Conservation (phyloP, 1,140 invertebrate species). For the Tetramorium parvispinum region DNA sequence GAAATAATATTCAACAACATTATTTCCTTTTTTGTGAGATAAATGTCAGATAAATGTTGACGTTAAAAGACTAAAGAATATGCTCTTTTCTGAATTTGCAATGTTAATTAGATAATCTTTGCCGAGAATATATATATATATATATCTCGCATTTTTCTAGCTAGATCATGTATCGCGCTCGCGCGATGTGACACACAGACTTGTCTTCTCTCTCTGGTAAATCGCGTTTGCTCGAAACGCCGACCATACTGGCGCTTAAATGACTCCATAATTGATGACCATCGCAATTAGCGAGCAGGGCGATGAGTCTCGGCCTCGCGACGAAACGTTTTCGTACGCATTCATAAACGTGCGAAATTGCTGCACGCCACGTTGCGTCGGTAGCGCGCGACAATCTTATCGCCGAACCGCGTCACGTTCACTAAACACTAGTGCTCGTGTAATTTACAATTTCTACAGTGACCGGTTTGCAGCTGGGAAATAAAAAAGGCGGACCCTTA, state of each 20-base stretch:
- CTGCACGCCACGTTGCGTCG: neutral
- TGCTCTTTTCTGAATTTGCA: neutral
- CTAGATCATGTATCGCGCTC: neutral
- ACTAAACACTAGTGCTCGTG: neutral
- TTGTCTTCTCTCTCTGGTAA: neutral
- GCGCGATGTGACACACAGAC: neutral
- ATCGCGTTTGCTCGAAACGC: constrained; percentile 32
- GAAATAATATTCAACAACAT: neutral
- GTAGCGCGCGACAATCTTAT: constrained; percentile 41
- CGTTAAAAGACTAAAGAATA: neutral
- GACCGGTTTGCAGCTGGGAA: neutral
- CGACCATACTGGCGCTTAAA: constrained; percentile 39
- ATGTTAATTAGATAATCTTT: neutral
- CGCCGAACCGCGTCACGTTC: neutral
- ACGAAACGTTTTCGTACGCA: constrained; percentile 19
- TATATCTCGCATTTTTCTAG: neutral
- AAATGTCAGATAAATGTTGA: neutral
- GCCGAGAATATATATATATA: neutral
- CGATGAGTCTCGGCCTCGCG: constrained; percentile 4
- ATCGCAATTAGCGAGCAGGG: constrained; percentile 55
- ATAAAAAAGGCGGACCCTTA: neutral
- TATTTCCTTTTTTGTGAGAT: neutral
- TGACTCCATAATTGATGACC: constrained; percentile 60
- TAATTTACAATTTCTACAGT: neutral
- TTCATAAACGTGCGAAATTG: constrained; percentile 17